Base-by-base conservation (phyloP, 2,113 vertebrate species). In the Phocoena phocoena region DNA sequence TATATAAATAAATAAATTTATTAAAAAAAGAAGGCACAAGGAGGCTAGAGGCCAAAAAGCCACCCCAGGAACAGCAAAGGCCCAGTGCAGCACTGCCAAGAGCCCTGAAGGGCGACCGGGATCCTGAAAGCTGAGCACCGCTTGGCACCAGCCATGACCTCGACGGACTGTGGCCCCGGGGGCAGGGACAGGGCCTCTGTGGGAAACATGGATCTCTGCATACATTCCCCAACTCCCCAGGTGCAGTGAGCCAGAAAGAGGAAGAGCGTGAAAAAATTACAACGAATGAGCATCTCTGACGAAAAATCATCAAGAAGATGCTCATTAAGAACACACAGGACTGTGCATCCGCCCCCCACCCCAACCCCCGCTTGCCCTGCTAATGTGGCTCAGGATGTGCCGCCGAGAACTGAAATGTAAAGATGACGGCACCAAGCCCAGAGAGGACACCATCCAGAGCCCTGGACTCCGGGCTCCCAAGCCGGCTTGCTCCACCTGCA, bases 401-500 rank as follows among this genome's bases (percentile, higher is more conserved):
- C 28, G 23, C 28, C 28, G 25, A 62, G 26, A 70, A 58, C 26
- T 28, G 60, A 33, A 91, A 38, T 5, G 20, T 6, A 41, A 71
- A 77, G 26, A 79, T 15, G 36, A 44, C 1, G 28, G 31, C 47
- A 20, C 47, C 67, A 82, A 44, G 31, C 58, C 33, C 38, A 38
- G 13, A 60, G 26, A 80, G n/a, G 60, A 41, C 26, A 33, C 20
- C 0, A 6, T 8, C 47, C 12, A 28, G 31, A 77, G 28, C 14
- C 18, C 31, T 10, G 33, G 71, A 44, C 20, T 17, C 53, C 0
- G 1, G 44, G 33, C 5, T 58, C 6, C 28, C 17, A 2, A n/a
- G 31, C 44, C 2, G 6, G 90, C 71, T 62, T 5, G 23, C 18
- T 81, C 65, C 41, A 31, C n/a, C 20, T 17, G 65, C 31, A 76